Evolutionary conservation across 2,888 invertebrate genomes (phyloP), one percentile per base, ranked within the genome.

Genomic region (Metopia argyrocephala): DNA sequence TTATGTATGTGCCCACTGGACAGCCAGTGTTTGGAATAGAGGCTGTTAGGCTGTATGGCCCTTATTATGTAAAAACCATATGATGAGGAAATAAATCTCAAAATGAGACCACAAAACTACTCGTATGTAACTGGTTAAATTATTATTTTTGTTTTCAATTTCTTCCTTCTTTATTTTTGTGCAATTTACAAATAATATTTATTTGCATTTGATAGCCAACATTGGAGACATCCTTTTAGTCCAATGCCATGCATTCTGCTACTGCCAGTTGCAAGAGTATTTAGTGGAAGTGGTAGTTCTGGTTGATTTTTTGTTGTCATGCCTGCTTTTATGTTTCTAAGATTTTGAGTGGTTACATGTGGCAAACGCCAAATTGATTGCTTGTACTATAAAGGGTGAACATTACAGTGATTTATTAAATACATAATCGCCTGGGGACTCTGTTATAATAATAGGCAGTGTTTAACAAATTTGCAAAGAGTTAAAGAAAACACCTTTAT

Each of bases 51-150:
- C 54, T 23, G 50, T 3, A 15, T 28, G 54, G 54, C 61, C 70
- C 75, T 75, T 79, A 75, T 79, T 79, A 79, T 70, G 70, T 71
- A 54, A 27, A 65, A 59, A 28, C 45, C 64, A 54, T 70, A 66
- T 79, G 79, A 76, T 57, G 73, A 57, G 62, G 86, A 86, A 86
- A 87, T 87, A 87, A 87, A 87, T 87, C 88, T 87, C 85, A 87
- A 87, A 87, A 86, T 54, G 45, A 23, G 76, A 70, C 78, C 71
- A 62, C 61, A 61, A 73, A n/a, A 70, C 64, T 74, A 46, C 18
- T 48, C 18, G 25, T 61, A 48, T 31, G 9, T 7, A 31, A 38
- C 38, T 1, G 15, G 38, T 38, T 38, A 38, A 38, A 38, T 38
- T 38, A 38, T 38, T 38, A 38, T 38, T 38, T 38, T 38, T 15